phyloP scores from a whole-genome alignment of 2,113 vertebrate genomes.

The Mesembrinibis cayennensis region DNA sequence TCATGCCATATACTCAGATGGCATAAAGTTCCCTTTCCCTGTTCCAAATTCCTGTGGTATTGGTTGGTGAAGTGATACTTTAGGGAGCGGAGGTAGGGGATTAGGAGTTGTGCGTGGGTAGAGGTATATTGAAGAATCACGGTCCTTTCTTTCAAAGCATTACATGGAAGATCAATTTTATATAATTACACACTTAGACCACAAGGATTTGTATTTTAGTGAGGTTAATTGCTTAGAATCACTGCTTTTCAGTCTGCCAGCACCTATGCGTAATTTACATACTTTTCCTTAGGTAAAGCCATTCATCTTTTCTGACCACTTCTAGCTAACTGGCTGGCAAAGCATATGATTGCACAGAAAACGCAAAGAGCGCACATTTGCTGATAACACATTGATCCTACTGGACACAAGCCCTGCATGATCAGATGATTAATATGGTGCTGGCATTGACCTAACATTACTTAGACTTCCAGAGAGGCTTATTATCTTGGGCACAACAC shows the following conservation, averaged over 20 bases:
- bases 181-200: neutral
- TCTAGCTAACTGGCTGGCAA: neutral
- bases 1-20: neutral
- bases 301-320: neutral
- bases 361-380: neutral
- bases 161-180: neutral
- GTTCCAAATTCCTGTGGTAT: neutral
- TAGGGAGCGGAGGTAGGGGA: neutral
- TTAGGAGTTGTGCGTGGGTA: neutral
- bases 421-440: neutral
- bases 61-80: neutral
- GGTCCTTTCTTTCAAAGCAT: neutral
- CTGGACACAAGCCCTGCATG: neutral
- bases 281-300: neutral
- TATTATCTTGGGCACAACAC: neutral
- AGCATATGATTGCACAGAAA: neutral
- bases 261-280: neutral
- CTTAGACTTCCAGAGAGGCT: neutral
- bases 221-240: neutral
- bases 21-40: neutral
- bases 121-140: neutral
- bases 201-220: neutral
- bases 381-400: fast-evolving
- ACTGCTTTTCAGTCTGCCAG: neutral
- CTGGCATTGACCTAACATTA: no score